Percentiles rank a stretch among this genome's conserved stretches.
Evolutionary conservation across 2,888 invertebrate genomes (phyloP).

Genomic region (Hypselothyrea guttata): DNA sequence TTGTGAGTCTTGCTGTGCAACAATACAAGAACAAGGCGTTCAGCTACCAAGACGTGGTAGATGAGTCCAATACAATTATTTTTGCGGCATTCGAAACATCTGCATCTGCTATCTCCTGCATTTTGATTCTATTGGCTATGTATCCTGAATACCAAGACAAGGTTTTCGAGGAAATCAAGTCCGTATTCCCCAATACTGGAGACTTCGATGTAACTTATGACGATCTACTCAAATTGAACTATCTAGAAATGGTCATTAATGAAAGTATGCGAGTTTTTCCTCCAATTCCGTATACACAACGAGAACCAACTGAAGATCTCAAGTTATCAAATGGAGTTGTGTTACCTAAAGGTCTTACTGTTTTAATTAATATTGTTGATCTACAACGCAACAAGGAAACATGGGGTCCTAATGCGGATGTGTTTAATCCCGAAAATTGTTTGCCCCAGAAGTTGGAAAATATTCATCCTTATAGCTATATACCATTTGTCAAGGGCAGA

Average conservation of each 20-base stretch:
- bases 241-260: too few species aligned
- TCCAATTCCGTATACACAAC: constrained; percentile 59
- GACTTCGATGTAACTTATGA: too few species aligned
- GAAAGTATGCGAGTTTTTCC: constrained; percentile 77
- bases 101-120: constrained; percentile 52
- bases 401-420: constrained; percentile 76
- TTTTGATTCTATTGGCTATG: constrained; percentile 69
- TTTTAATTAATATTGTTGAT: constrained; percentile 68
- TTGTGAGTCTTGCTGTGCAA: constrained; percentile 60
- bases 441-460: constrained; percentile 66
- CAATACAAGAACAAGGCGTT: constrained; percentile 40
- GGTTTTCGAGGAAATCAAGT: too few species aligned
- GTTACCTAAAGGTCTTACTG: constrained; percentile 68
- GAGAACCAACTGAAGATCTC: constrained; percentile 58
- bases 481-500: constrained; percentile 79
- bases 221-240: too few species aligned
- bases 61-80: constrained; percentile 67
- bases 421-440: constrained; percentile 79
- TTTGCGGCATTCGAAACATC: constrained; percentile 77
- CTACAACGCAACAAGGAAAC: constrained; percentile 71
- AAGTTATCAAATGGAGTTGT: constrained; percentile 64
- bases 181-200: too few species aligned
- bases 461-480: constrained; percentile 75
- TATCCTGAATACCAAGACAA: too few species aligned
- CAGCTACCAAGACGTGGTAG: constrained; percentile 68